phyloP scores from a whole-genome alignment of 2,797 vertebrate genomes.

The Smutsia temminckii region DNA sequence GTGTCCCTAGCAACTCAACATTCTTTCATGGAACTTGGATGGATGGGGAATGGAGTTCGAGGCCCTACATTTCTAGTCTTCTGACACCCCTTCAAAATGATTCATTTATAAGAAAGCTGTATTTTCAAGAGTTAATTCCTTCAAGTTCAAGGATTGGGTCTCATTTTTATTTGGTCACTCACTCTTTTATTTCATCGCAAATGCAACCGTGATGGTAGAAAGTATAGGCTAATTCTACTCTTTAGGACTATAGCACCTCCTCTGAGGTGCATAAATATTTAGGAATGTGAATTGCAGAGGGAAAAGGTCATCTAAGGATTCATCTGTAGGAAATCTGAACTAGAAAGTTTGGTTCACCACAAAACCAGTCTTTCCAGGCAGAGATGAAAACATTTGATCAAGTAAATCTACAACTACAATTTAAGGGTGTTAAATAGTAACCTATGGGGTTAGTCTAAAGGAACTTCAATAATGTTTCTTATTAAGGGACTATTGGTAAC shows the following conservation, averaged over 20 bases:
- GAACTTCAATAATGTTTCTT: background rate
- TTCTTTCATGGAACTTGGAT: background rate
- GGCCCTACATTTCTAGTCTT: background rate
- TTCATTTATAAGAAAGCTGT: background rate
- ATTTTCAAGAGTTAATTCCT: slow-evolving; percentile 22
- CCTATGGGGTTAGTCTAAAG: background rate
- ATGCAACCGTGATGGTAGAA: background rate
- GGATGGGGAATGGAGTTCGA: background rate
- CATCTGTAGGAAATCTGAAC: background rate
- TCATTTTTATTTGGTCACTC: background rate
- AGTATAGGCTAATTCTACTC: background rate
- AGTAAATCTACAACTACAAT: slow-evolving; percentile 1
- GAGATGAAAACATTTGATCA: slow-evolving; percentile 21
- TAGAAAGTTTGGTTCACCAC: background rate
- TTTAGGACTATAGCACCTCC: background rate
- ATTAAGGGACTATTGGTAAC: background rate
- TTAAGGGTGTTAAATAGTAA: slow-evolving; percentile 38
- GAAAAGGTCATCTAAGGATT: background rate
- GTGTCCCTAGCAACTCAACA: background rate
- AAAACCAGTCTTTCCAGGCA: slow-evolving; percentile 8
- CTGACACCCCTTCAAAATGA: background rate
- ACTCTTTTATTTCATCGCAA: background rate
- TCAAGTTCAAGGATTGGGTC: background rate
- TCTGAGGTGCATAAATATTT: background rate
- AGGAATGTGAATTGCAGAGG: background rate